phyloP scores from a whole-genome alignment of 1,140 invertebrate genomes.

The Popillia japonica region DNA sequence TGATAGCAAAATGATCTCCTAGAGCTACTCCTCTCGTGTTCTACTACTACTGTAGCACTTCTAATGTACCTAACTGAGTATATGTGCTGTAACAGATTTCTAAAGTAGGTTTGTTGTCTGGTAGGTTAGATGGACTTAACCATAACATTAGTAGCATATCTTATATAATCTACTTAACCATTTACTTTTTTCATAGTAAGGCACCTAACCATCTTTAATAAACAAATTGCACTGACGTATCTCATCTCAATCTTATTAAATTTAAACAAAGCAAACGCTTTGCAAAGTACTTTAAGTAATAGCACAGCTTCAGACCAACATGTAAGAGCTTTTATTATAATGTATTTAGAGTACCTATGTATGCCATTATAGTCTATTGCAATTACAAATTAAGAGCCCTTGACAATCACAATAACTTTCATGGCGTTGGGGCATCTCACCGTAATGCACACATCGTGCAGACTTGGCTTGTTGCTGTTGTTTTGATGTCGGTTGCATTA shows the following conservation, averaged over 20 bases:
- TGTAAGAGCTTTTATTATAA: neutral
- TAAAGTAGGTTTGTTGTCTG: too few relatives aligned
- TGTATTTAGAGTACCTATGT: neutral
- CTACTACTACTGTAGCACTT: too few relatives aligned
- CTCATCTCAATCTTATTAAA: neutral
- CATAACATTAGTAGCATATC: too few relatives aligned
- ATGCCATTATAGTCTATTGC: neutral
- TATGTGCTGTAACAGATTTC: too few relatives aligned
- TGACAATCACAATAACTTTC: slow-evolving; percentile 27
- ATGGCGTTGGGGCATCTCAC: slow-evolving; percentile 4
- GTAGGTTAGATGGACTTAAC: too few relatives aligned
- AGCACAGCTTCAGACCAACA: neutral
- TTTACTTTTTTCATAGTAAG: too few relatives aligned
- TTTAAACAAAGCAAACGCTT: neutral
- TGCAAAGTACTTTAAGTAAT: neutral
- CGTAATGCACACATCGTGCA: neutral
- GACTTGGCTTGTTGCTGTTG: too few relatives aligned
- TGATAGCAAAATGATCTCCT: too few relatives aligned
- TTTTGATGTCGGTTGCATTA: neutral
- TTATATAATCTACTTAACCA: too few relatives aligned
- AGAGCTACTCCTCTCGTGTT: too few relatives aligned
- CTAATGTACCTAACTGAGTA: too few relatives aligned
- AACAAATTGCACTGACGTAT: neutral
- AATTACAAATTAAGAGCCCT: slow-evolving; percentile 34
- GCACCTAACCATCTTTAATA: neutral